These are phyloP conservation scores for Pteria penguin DNA, from an alignment of 2,888 invertebrate species.

Conservation along the genomic window DNA sequence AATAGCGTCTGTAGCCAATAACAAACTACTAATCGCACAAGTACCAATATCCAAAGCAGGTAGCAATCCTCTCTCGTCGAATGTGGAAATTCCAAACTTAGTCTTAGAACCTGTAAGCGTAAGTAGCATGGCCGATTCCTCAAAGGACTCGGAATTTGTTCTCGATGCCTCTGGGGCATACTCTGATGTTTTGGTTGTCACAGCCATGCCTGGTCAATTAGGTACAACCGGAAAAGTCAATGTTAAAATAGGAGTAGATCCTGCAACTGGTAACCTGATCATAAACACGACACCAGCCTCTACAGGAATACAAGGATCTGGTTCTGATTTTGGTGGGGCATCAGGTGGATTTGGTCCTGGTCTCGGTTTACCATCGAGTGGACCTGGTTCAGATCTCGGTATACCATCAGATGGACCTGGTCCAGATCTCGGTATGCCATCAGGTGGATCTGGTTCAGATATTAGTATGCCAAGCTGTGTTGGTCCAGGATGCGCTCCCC, in stretches of 20 bases:
- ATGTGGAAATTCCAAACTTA: slow-evolving; percentile 1
- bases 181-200: background rate
- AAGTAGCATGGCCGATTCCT: background rate
- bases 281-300: background rate
- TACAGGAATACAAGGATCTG: background rate
- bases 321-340: background rate
- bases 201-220: background rate
- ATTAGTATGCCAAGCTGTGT: background rate
- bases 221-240: background rate
- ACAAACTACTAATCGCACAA: background rate
- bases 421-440: background rate
- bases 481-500: no score
- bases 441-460: background rate
- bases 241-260: background rate
- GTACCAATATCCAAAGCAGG: background rate
- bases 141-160: background rate
- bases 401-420: background rate
- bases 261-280: background rate
- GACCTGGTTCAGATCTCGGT: background rate
- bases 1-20: background rate
- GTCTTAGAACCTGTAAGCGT: background rate
- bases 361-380: background rate
- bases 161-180: background rate
- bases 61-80: background rate
- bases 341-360: background rate